Base-by-base conservation (phyloP, 2,888 invertebrate species). In the Aspidiotus destructor region DNA sequence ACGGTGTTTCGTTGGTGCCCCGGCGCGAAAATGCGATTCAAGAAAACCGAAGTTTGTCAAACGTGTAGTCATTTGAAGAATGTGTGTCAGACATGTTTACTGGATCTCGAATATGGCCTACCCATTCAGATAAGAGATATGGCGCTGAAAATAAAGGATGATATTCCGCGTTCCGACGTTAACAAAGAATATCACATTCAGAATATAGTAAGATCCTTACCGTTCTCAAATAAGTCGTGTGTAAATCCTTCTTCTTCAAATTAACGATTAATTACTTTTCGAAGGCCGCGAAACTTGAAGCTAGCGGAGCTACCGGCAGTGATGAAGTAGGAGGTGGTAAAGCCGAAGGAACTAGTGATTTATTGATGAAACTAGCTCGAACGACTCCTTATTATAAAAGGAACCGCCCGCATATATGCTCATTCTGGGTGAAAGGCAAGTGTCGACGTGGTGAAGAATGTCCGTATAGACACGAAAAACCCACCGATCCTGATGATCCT, bases 341-440 rank as follows among this genome's bases (percentile, higher is more conserved):
- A 77, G 82, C 91, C 1, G 87, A 87, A 75, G 88, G 87, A 74
- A 83, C 89, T 71, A 83, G 88, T 73, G 93, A 93, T 75, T 81
- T 95, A 74, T 77, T 96, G 70, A 82, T 91, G 79, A 88, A 94
- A 73, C 80, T 96, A 73, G 95, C 95, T 0, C 81, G 95, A 64
- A 94, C 93, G 7, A 89, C 92, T 58, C 96, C 96, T 0, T 97
- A 96, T 77, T 96, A 97, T 78, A 94, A 95, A 76, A 81, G 96
- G 68, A 96, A 96, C 76, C 82, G 93, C 73, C 94, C 96, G 0
- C 96, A 96, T 78, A 93, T 96, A 63, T 96, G 96, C 77, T 94
- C 94, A 0, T 97, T 96, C 79, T 96, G 94, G 92, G 95, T 96
- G n/a, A 97, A 96, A 80, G 96, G 95, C 2, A 95, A 96, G 77